A percentile compares a stretch with the other conserved stretches of the same genome.
Evolutionary conservation across 2,113 vertebrate genomes (phyloP).

Genomic region (Lipophrys pholis): DNA sequence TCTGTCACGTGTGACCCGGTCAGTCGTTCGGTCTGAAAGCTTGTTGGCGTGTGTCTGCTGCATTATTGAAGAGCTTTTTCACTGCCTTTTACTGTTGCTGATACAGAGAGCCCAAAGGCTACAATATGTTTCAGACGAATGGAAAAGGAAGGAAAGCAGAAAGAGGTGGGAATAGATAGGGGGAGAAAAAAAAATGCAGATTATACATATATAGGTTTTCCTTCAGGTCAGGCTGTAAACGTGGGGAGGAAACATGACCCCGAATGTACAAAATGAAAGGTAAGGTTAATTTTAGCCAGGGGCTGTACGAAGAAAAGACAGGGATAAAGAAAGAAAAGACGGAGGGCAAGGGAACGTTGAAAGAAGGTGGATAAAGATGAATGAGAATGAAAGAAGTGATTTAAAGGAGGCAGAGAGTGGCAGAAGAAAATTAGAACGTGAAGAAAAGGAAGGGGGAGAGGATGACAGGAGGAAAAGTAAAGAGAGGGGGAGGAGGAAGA

Average conservation of each 20-base stretch:
- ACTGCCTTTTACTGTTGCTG: constrained; percentile 14
- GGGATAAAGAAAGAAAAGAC: no score
- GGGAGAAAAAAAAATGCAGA: not conserved
- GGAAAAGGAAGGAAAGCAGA: not conserved
- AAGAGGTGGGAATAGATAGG: no score
- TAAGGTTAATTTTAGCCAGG: constrained; percentile 23
- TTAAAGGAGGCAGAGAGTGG: no score
- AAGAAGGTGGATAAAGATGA: not conserved
- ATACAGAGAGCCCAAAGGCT: constrained; percentile 11
- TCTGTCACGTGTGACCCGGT: not conserved
- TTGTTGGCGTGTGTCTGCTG: constrained; percentile 15
- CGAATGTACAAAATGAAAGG: constrained; percentile 7
- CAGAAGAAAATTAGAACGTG: not conserved
- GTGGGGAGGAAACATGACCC: not conserved
- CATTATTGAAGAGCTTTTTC: constrained; percentile 45
- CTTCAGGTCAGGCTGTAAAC: not conserved
- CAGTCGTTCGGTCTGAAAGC: not conserved
- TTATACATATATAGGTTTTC: not conserved
- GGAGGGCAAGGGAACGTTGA: not conserved
- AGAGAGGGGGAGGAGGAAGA: no score
- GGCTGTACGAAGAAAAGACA: no score
- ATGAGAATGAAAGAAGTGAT: not conserved
- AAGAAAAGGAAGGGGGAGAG: constrained; percentile 3
- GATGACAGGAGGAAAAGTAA: not conserved
- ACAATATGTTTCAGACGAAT: constrained; percentile 1